Percentiles rank a stretch among this genome's conserved stretches.
These are phyloP conservation scores for Salvelinus sp. DNA, from an alignment of 2,113 vertebrate species.

Conservation along the genomic window DNA sequence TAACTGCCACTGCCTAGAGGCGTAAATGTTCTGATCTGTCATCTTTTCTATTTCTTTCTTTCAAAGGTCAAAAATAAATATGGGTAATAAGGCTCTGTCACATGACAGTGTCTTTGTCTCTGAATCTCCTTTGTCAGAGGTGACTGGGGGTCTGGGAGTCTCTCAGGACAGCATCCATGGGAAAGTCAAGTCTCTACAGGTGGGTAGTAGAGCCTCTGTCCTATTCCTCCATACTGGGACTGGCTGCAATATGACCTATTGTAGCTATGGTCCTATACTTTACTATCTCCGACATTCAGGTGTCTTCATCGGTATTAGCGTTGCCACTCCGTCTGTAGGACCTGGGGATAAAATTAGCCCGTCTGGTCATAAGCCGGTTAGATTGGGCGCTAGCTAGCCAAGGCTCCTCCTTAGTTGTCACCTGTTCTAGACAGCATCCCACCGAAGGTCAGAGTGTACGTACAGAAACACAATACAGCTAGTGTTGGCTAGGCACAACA, in stretches of 20 bases:
- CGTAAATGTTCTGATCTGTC: neutral
- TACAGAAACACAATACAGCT: neutral
- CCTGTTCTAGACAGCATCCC: neutral
- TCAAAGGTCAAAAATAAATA: conserved; percentile 77
- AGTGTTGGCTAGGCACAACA: neutral
- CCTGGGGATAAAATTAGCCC: conserved; percentile 24
- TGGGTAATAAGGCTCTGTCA: conserved; percentile 85
- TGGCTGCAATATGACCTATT: no score
- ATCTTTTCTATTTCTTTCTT: conserved; percentile 33
- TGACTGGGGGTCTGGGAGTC: conserved; percentile 52
- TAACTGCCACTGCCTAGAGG: no score
- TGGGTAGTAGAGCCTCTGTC: conserved; percentile 35
- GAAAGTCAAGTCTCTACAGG: conserved; percentile 87
- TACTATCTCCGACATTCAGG: neutral
- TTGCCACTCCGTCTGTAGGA: conserved; percentile 1
- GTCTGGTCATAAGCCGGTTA: conserved; percentile 8
- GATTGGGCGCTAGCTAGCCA: conserved; percentile 1
- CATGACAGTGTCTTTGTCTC: conserved; percentile 87
- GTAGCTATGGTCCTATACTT: neutral
- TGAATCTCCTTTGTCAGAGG: conserved; percentile 69
- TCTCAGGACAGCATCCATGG: conserved; percentile 81
- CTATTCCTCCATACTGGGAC: no score
- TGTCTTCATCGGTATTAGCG: conserved; percentile 15
- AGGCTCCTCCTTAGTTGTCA: neutral
- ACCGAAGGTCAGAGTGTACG: neutral